These are phyloP conservation scores for Temnothorax ravouxi DNA, from an alignment of 2,888 invertebrate genomes.

Conservation along the genomic window DNA sequence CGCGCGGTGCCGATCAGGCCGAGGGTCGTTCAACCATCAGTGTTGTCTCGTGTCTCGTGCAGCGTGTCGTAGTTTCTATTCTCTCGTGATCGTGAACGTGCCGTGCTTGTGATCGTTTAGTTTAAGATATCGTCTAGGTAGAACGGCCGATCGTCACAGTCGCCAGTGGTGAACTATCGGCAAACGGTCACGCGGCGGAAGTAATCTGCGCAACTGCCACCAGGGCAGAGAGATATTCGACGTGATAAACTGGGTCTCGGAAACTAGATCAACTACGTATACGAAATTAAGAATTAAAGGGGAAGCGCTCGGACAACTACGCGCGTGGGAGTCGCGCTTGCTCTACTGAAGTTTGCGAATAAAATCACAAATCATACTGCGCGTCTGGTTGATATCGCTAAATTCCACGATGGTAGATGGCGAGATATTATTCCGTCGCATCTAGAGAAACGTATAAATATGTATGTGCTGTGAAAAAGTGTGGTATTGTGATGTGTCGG, in stretches of 20 bases:
- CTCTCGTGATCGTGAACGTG: conserved; percentile 82
- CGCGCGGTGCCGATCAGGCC: conserved; percentile 79
- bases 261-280: conserved; percentile 46
- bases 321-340: conserved; percentile 7
- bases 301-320: conserved; percentile 24
- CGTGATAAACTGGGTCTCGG: conserved; percentile 51
- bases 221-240: conserved; percentile 22
- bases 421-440: not conserved
- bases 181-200: conserved; percentile 29
- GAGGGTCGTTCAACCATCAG: conserved; percentile 84
- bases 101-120: conserved; percentile 83
- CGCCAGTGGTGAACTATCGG: conserved; percentile 17
- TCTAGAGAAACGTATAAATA: conserved; percentile 20
- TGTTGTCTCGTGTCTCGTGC: conserved; percentile 84
- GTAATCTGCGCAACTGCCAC: conserved; percentile 45
- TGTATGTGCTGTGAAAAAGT: conserved; percentile 75
- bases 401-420: not conserved
- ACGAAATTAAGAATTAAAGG: conserved; percentile 56
- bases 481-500: conserved; percentile 72
- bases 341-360: not conserved
- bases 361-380: not conserved
- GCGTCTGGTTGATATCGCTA: not conserved
- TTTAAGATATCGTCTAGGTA: conserved; percentile 68
- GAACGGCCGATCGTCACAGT: conserved; percentile 26
- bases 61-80: conserved; percentile 81